A percentile compares a stretch with the other conserved stretches of the same genome.
phyloP scores from a whole-genome alignment of 64 coral and sea anemone genomes.

The Pocillopora verrucosa region DNA sequence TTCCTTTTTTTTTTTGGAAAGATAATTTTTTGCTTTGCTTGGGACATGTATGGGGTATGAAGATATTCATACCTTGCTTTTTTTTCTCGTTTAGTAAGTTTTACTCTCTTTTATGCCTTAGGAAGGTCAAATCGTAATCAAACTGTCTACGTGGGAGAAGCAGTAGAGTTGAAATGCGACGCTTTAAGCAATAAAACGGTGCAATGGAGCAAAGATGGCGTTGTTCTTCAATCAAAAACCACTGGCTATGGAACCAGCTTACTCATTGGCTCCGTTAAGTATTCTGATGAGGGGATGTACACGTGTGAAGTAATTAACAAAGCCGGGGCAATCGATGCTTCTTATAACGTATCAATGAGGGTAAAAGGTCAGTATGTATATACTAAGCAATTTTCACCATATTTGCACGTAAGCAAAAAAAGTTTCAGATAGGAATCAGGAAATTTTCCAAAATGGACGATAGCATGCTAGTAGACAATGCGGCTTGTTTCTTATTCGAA shows the following conservation, averaged over 20 bases:
- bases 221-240: not conserved
- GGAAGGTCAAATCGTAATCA: not conserved
- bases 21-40: too few species aligned
- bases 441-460: too few species aligned
- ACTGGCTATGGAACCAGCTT: not conserved
- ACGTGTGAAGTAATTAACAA: not conserved
- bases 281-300: slow-evolving; percentile 10
- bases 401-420: not conserved
- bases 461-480: too few species aligned
- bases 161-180: slow-evolving; percentile 6
- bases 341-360: not conserved
- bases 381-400: not conserved
- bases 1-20: too few species aligned
- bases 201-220: slow-evolving; percentile 19
- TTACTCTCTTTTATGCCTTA: not conserved
- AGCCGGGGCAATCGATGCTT: not conserved
- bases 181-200: slow-evolving; percentile 3
- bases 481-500: too few species aligned
- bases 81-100: too few species aligned
- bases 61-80: too few species aligned
- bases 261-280: not conserved
- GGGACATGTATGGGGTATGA: too few species aligned
- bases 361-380: not conserved
- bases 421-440: too few species aligned
- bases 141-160: not conserved